Conservation (phyloP, 2,888 invertebrate genomes). For the Pristionchus maxplancki region DNA sequence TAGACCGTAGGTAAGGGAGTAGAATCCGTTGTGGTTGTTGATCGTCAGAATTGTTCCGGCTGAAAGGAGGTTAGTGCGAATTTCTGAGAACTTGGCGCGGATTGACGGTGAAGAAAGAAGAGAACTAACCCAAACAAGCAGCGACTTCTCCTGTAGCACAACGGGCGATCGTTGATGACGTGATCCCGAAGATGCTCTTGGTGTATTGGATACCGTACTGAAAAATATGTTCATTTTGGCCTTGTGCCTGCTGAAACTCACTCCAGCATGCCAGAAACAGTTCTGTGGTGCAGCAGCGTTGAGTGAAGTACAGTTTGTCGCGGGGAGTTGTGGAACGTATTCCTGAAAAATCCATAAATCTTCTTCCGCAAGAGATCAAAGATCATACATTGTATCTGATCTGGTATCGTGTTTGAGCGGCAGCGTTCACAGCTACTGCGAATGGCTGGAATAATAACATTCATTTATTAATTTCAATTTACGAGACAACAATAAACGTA, state of each 20-base stretch:
- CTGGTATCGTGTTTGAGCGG: not conserved
- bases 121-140: not conserved
- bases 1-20: not conserved
- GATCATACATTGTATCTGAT: slow-evolving; percentile 25
- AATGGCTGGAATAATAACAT: not conserved
- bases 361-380: too few species aligned
- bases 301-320: not conserved
- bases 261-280: slow-evolving; percentile 40
- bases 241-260: not conserved
- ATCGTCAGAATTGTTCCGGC: slow-evolving; percentile 3
- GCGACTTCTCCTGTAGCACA: slow-evolving; percentile 3
- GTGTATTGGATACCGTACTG: slow-evolving; percentile 31
- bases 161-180: not conserved
- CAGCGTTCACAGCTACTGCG: not conserved
- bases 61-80: not conserved
- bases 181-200: not conserved
- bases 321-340: not conserved
- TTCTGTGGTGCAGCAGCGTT: not conserved
- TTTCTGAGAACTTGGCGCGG: not conserved
- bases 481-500: not conserved
- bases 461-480: not conserved
- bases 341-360: not conserved
- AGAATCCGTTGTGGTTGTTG: slow-evolving; percentile 37
- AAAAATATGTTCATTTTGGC: not conserved
- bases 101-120: not conserved